Percentiles rank a stretch among this genome's conserved stretches.
These are phyloP conservation scores for Hydractinia echinata DNA, from an alignment of 30 jellyfish, hydroid and myxozoan genomes.

Conservation along the genomic window DNA sequence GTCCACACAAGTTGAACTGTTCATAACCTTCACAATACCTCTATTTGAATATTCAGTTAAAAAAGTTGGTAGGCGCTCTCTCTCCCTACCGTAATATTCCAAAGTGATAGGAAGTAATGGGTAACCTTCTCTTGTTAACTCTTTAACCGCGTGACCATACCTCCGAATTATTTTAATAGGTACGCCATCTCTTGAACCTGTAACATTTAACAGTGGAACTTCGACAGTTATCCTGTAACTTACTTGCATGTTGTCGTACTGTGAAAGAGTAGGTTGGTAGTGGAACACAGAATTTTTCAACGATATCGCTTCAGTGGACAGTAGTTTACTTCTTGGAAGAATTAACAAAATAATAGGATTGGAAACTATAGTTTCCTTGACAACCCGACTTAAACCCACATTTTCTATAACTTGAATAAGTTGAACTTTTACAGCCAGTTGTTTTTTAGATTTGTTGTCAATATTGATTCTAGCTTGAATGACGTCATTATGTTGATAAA, in stretches of 20 bases:
- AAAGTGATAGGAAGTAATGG: constrained; percentile 15
- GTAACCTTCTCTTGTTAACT: constrained; percentile 18
- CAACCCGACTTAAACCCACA: background rate
- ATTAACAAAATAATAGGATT: constrained; percentile 11
- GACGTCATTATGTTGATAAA: constrained; percentile 17
- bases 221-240: background rate
- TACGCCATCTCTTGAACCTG: background rate
- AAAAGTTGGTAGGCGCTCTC: background rate
- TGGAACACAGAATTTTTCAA: constrained; percentile 3
- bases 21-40: background rate
- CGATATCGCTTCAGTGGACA: constrained; percentile 15
- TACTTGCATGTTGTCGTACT: background rate
- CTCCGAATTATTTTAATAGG: constrained; percentile 13
- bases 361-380: background rate
- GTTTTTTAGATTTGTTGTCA: constrained; percentile 12
- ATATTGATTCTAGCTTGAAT: background rate
- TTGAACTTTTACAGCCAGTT: background rate
- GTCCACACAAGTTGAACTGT: constrained; percentile 3
- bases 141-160: constrained; percentile 8
- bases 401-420: constrained; percentile 12
- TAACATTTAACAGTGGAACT: background rate
- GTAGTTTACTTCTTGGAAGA: constrained; percentile 15
- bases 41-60: background rate
- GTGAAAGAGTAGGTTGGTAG: constrained; percentile 7
- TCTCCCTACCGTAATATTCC: constrained; percentile 1